Conservation (phyloP, 2,888 invertebrate species). For the Bruchidius siliquastri region DNA sequence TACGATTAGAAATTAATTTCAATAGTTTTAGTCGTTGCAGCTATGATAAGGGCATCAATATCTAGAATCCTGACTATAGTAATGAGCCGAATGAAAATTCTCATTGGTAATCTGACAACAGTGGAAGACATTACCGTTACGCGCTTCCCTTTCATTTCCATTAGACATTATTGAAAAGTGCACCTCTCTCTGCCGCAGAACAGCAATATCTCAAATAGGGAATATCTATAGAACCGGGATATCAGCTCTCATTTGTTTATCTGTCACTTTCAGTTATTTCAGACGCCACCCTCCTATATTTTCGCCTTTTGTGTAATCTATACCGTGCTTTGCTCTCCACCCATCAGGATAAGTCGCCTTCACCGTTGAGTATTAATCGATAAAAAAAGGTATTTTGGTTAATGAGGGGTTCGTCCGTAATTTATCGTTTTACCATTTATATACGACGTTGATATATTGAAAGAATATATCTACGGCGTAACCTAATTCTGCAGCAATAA, state of each 20-base stretch:
- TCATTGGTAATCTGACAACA: neutral
- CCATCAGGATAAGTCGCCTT: neutral
- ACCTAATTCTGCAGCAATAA: neutral
- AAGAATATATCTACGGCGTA: neutral
- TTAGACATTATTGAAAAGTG: constrained; percentile 48
- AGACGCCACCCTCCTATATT: constrained; percentile 6
- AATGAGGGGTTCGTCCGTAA: neutral
- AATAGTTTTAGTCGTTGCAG: too few species aligned
- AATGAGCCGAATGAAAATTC: too few species aligned
- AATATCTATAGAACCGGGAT: constrained; percentile 43
- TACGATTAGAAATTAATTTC: too few species aligned
- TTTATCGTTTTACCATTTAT: neutral
- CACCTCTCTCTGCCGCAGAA: constrained; percentile 29
- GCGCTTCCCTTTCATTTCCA: constrained; percentile 36
- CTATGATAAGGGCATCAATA: too few species aligned
- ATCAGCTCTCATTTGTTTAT: constrained; percentile 47
- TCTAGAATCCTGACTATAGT: too few species aligned
- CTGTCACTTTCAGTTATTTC: constrained; percentile 45
- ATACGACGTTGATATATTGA: neutral
- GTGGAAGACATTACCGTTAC: neutral
- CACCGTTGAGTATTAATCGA: neutral
- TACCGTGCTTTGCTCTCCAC: neutral
- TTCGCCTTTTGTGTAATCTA: constrained; percentile 6
- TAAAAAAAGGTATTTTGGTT: neutral
- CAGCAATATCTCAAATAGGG: constrained; percentile 46